These are phyloP conservation scores for Rhadinocentrus ornatus DNA, from an alignment of 2,797 vertebrate species.

Conservation along the genomic window DNA sequence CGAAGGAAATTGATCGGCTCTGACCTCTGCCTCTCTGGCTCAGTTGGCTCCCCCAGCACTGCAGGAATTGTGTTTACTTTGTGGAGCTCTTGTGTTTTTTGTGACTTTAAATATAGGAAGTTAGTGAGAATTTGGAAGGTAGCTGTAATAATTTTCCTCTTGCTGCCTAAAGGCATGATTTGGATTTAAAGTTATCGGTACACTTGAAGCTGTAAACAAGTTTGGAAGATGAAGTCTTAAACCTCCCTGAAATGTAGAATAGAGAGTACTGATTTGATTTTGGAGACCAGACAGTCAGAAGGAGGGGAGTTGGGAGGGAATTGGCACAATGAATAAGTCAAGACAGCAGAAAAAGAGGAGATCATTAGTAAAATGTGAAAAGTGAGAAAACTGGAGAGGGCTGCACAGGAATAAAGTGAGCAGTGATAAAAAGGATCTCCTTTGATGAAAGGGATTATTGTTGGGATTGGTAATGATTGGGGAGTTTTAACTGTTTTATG, in stretches of 20 bases:
- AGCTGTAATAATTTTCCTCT: constrained; percentile 7
- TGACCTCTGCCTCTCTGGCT: constrained; percentile 48
- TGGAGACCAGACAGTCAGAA: constrained; percentile 24
- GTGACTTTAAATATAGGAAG: constrained; percentile 19
- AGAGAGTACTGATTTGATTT: constrained; percentile 40
- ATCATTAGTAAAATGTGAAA: constrained; percentile 48
- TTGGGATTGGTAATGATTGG: constrained; percentile 42
- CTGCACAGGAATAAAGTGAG: constrained; percentile 18
- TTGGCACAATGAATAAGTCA: constrained; percentile 33
- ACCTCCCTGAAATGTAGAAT: constrained; percentile 23
- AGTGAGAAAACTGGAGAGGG: constrained; percentile 7
- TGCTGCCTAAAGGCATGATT: constrained; percentile 9
- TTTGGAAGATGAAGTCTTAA: constrained; percentile 54
- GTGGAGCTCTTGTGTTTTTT: neutral
- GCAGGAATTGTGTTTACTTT: constrained; percentile 9
- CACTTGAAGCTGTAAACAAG: constrained; percentile 31
- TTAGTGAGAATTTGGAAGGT: constrained; percentile 7
- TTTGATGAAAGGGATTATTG: constrained; percentile 46
- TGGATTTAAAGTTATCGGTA: constrained; percentile 31
- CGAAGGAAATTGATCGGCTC: constrained; percentile 62
- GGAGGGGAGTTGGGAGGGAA: neutral
- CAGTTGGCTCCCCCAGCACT: constrained; percentile 12
- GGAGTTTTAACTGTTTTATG: neutral
- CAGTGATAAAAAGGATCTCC: constrained; percentile 45
- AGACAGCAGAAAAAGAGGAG: constrained; percentile 39